phyloP scores from a whole-genome alignment of 2,797 vertebrate genomes.

The Myotis daubentonii region DNA sequence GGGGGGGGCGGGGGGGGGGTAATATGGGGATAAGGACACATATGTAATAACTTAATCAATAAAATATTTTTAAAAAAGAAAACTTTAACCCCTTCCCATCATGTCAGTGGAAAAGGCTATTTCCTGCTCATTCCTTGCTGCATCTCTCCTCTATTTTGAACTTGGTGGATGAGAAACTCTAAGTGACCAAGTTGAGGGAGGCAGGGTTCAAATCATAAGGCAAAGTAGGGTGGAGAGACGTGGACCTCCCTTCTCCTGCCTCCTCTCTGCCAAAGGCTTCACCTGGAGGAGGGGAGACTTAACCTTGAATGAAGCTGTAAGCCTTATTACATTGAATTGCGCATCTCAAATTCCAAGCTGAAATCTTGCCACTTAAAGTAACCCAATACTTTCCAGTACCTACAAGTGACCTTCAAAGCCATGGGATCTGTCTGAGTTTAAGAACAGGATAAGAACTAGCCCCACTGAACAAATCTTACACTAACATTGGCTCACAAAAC shows the following conservation, averaged over 20 bases:
- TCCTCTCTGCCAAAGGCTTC: background rate
- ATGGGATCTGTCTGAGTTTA: background rate
- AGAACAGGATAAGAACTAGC: background rate
- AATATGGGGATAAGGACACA: too few relatives aligned
- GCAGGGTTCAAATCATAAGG: background rate
- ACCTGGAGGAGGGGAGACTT: background rate
- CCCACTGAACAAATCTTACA: background rate
- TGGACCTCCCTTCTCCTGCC: background rate
- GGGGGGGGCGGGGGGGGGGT: too few relatives aligned
- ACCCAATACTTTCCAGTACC: background rate
- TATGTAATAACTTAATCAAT: too few relatives aligned
- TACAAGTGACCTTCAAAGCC: background rate
- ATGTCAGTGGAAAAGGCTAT: background rate
- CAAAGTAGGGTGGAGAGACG: background rate
- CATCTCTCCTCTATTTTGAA: background rate
- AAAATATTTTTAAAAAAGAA: background rate
- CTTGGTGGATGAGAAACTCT: background rate
- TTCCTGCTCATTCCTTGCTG: background rate
- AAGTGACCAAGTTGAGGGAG: background rate
- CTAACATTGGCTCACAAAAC: background rate
- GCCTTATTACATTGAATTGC: background rate
- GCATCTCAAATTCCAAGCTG: background rate
- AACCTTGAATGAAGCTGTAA: background rate
- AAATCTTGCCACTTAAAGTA: background rate
- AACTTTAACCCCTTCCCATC: background rate